Base-by-base conservation (phyloP, 2,113 vertebrate species). In the Sorex araneus region DNA sequence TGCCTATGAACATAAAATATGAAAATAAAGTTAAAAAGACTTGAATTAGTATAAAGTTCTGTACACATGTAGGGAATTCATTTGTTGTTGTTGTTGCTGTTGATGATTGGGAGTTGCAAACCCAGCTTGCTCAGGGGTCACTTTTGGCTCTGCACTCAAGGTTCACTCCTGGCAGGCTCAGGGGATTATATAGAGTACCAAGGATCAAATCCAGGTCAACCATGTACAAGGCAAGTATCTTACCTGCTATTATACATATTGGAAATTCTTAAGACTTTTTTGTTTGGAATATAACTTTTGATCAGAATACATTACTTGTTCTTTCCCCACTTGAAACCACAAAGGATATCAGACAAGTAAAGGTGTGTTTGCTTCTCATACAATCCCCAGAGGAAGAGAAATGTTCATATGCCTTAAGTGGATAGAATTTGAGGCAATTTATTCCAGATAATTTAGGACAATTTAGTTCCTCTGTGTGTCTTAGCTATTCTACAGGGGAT, bases 381-480 rank as follows among this genome's bases (percentile, higher is more conserved):
- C 66, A 47, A 19, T 69, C 70, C 87, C 92, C 13, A n/a, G 88
- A 83, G 90, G 66, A 78, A 82, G 54, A 86, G 54, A 45, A 0
- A 0, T 64, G 67, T 76, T 87, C 76, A 10, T 32, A 1, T 13
- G 57, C 45, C 43, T 32, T 25, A 79, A 85, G 43, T 88, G 78
- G 36, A 40, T 27, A 60, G 75, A 80, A 87, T 54, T 73, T 91
- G 67, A 16, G 77, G 57, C 76, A 91, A 77, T 93, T 88, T 84
- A 74, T 93, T 94, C 67, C 73, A 74, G 85, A 71, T 92, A 86
- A 93, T 95, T 93, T 94, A 91, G 63, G 71, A 89, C 89, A 73
- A 63, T 84, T 78, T 40, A n/a, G 45, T 84, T 89, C 87, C 63
- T 84, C 74, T 30, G n/a, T 4, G 1, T 18, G 23, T 81, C 76